Conservation (phyloP, 2,113 vertebrate species). For the Elanus axillaris region DNA sequence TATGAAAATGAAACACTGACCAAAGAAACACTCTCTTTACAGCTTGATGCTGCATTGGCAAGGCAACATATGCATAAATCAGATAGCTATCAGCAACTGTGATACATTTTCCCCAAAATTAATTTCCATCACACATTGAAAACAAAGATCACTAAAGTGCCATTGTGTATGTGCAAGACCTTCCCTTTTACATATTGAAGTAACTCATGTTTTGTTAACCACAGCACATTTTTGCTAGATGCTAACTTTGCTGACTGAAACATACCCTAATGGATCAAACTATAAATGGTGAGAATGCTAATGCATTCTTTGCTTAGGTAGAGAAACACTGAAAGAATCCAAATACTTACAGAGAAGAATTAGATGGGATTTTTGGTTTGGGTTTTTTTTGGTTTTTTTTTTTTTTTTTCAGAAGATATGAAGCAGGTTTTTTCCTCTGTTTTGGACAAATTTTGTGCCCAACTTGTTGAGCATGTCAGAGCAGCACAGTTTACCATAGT, state of each 20-base stretch:
- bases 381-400: too few relatives aligned
- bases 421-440: background rate
- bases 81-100: background rate
- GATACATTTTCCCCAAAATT: background rate
- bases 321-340: background rate
- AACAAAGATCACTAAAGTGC: background rate
- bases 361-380: background rate
- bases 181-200: background rate
- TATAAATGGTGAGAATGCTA: background rate
- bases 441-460: background rate
- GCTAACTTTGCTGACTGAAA: background rate
- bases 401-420: background rate
- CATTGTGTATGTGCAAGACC: background rate
- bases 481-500: background rate
- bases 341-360: background rate
- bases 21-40: slow-evolving; percentile 2
- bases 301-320: background rate
- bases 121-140: background rate
- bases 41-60: background rate
- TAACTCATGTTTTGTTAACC: slow-evolving; percentile 35
- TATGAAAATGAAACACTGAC: slow-evolving; percentile 38
- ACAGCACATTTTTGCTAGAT: background rate
- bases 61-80: background rate
- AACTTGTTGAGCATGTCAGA: background rate
- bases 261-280: background rate